These are phyloP conservation scores for Bombyx huttoni DNA, from an alignment of 2,888 invertebrate genomes.

Conservation along the genomic window DNA sequence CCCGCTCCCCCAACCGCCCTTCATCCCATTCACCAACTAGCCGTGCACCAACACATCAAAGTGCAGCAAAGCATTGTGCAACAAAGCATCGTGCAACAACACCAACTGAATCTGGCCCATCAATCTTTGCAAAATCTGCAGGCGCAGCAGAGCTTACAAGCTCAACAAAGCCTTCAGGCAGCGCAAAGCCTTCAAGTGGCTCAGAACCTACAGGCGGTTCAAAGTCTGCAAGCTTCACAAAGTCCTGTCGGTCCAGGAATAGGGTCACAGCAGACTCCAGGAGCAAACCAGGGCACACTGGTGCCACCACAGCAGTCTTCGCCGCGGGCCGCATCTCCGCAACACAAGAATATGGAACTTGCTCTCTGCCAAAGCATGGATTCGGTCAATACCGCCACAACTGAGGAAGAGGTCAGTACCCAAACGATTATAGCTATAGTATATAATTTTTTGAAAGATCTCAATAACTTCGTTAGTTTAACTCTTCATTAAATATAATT, in stretches of 20 bases:
- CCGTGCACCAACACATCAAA: conserved; percentile 63
- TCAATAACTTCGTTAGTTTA: conserved; percentile 39
- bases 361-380: conserved; percentile 97
- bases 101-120: conserved; percentile 61
- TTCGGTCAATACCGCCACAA: conserved; percentile 94
- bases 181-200: conserved; percentile 38
- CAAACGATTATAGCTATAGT: too few species aligned
- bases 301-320: conserved; percentile 62
- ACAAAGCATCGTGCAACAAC: conserved; percentile 65
- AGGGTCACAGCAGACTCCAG: conserved; percentile 48
- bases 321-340: conserved; percentile 51
- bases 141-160: conserved; percentile 42
- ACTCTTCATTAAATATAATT: conserved; percentile 57
- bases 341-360: conserved; percentile 72
- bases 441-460: conserved; percentile 20
- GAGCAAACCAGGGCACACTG: conserved; percentile 53
- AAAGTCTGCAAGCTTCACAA: conserved; percentile 35
- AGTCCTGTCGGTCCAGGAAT: conserved; percentile 52
- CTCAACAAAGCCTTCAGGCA: conserved; percentile 26
- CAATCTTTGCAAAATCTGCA: conserved; percentile 58
- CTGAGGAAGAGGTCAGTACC: conserved; percentile 94
- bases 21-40: conserved; percentile 60
- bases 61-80: conserved; percentile 65
- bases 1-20: conserved; percentile 62
- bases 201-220: conserved; percentile 33